Base-by-base conservation (phyloP, 23 tunicate species). In the Clavelina lepadiformis region DNA sequence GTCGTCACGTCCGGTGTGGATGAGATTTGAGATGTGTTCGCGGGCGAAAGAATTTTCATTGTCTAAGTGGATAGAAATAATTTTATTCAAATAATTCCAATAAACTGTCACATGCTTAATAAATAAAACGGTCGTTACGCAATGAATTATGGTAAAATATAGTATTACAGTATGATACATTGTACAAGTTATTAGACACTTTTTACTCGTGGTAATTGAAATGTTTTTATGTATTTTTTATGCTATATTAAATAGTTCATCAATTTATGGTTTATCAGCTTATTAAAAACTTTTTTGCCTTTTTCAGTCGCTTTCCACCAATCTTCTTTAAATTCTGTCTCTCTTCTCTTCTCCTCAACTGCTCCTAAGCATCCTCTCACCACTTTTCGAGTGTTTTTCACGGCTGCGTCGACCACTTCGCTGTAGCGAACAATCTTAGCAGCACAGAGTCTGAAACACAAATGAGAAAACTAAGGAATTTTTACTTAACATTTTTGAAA, bases 1-100 rank as follows among this genome's bases (percentile, higher is more conserved):
- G 71, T 67, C 82, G 76, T 82, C 81, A 23, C 73, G 75, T 13
- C 91, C 91, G 32, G 62, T 52, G 69, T 58, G 79, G 2, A 73
- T 58, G 24, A 73, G 8, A 18, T 68, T 47, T 13, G 68, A 50
- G 5, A 61, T 47, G 47, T 41, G 49, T n/a, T n/a, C n/a, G n/a
- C n/a, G n/a, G n/a, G n/a, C n/a, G n/a, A n/a, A n/a, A n/a, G n/a
- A n/a, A n/a, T n/a, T n/a, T n/a, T n/a, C n/a, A n/a, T n/a, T n/a
- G n/a, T n/a, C n/a, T n/a, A n/a, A n/a, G n/a, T n/a, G n/a, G n/a
- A n/a, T n/a, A n/a, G n/a, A n/a, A n/a, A n/a, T n/a, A n/a, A n/a
- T n/a, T 24, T 25, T 28, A 56, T 56, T 56, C 0, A 30, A 30
- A 61, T 31, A 30, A 11, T 0, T 0, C 0, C 28, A 28, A 0